phyloP scores from a whole-genome alignment of 2,888 invertebrate genomes.

The Ramazzottius varieornatus region DNA sequence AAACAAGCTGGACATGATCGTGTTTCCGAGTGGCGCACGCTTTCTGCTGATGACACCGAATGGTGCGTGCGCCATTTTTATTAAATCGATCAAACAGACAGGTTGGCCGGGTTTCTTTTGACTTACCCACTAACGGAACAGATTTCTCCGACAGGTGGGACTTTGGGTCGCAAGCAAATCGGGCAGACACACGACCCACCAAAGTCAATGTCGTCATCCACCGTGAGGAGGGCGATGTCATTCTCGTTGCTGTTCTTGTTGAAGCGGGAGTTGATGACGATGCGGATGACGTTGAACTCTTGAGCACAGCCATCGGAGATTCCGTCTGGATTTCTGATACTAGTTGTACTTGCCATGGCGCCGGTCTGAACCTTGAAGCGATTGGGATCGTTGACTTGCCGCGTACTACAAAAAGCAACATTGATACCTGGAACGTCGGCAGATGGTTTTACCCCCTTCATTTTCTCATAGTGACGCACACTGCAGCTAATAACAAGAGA shows the following conservation, averaged over 20 bases:
- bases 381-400: background rate
- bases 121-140: slow-evolving; percentile 2
- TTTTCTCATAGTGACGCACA: too few relatives aligned
- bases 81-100: too few relatives aligned
- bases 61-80: too few relatives aligned
- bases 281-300: background rate
- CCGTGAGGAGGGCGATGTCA: background rate
- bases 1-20: too few relatives aligned
- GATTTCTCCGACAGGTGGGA: background rate
- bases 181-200: background rate
- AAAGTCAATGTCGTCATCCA: slow-evolving; percentile 3
- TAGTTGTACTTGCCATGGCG: background rate
- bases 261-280: background rate
- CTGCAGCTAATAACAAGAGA: too few relatives aligned
- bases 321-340: background rate
- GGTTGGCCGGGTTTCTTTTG: too few relatives aligned
- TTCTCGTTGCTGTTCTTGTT: background rate
- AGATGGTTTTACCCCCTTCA: too few relatives aligned
- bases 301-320: background rate
- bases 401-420: background rate
- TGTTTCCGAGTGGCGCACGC: too few relatives aligned
- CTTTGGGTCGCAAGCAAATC: background rate
- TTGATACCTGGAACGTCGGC: too few relatives aligned
- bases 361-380: background rate
- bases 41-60: background rate